These are phyloP conservation scores for Geophilus truncorum DNA, from an alignment of 2,888 invertebrate species.

Conservation along the genomic window DNA sequence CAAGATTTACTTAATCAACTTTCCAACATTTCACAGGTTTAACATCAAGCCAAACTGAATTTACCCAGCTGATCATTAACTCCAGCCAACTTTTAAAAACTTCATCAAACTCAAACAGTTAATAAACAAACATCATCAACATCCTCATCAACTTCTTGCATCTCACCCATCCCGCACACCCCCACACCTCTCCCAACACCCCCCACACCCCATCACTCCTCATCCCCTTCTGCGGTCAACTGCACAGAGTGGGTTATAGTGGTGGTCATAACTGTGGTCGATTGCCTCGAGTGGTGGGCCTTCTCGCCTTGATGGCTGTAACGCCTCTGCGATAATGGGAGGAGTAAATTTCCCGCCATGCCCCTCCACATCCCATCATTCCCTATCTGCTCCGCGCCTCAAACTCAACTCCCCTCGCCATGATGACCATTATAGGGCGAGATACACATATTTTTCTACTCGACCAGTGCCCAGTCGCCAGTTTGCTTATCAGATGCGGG, in stretches of 20 bases:
- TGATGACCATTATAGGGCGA: not conserved
- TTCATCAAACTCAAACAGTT: not conserved
- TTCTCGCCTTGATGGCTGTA: not conserved
- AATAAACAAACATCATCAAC: not conserved
- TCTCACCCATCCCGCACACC: too few species aligned
- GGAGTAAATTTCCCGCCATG: not conserved
- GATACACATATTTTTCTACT: not conserved
- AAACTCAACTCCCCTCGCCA: not conserved
- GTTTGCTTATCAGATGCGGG: not conserved
- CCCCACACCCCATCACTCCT: not conserved
- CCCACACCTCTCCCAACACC: not conserved
- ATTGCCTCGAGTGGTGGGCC: not conserved
- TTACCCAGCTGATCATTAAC: too few species aligned
- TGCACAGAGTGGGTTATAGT: not conserved
- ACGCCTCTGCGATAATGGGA: not conserved
- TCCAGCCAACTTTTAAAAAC: not conserved
- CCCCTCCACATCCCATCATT: not conserved
- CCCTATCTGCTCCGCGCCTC: not conserved
- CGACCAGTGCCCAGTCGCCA: not conserved
- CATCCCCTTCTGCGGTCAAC: not conserved
- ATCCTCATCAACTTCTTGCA: not conserved
- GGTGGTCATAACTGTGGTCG: not conserved
- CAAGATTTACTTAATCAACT: too few species aligned
- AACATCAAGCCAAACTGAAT: too few species aligned
- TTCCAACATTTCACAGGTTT: too few species aligned